A percentile compares a stretch with the other conserved stretches of the same genome.
These are phyloP conservation scores for Acanthosepion esculentum DNA, from an alignment of 2,888 invertebrate species.

Conservation along the genomic window DNA sequence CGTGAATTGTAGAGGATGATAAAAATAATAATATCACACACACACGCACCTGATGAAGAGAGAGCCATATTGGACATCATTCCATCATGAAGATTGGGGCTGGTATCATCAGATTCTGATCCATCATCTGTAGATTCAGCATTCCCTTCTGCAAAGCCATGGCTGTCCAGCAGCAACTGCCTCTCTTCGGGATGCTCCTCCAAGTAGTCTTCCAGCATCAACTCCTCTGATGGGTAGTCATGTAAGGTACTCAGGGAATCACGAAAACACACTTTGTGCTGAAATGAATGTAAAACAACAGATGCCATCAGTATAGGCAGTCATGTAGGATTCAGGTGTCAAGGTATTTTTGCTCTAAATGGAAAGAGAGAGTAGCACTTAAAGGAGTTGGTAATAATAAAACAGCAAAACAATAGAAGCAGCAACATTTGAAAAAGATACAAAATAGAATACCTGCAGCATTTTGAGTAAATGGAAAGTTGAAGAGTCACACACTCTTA, in stretches of 20 bases:
- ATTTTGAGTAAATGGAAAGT: neutral
- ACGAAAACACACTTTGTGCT: conserved; percentile 92
- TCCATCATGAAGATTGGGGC: neutral
- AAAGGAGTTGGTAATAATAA: no score
- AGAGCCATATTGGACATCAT: conserved; percentile 34
- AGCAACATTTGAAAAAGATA: neutral
- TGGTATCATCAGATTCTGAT: conserved; percentile 46
- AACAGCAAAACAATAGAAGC: neutral
- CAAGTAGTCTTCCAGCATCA: conserved; percentile 77
- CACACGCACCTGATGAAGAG: neutral
- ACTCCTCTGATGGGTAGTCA: conserved; percentile 94
- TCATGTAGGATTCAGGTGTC: neutral
- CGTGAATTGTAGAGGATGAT: neutral
- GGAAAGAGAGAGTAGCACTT: neutral
- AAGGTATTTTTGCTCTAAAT: neutral
- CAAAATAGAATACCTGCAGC: neutral
- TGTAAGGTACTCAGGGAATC: conserved; percentile 89
- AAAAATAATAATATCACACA: neutral
- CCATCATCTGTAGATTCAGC: conserved; percentile 57
- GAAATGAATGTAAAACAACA: conserved; percentile 72
- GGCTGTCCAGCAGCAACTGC: conserved; percentile 53
- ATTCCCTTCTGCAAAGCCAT: conserved; percentile 38
- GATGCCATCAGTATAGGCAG: neutral
- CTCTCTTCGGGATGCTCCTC: conserved; percentile 63
- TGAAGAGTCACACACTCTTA: neutral